Conservation (phyloP, 2,113 vertebrate genomes). For the Trematomus loennbergii region DNA sequence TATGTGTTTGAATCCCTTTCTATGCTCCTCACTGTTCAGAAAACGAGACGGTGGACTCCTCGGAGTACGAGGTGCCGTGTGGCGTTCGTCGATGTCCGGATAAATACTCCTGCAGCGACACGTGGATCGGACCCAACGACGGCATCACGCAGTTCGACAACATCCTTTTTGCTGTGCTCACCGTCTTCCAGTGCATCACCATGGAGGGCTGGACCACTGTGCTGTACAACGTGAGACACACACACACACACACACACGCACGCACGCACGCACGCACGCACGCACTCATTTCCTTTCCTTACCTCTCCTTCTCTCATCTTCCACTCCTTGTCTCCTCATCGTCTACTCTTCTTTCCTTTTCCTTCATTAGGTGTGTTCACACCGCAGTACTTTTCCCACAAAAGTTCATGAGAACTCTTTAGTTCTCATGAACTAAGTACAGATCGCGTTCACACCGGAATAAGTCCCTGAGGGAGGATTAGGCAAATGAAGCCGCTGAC, state of each 20-base stretch:
- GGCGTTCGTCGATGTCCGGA: conserved; percentile 90
- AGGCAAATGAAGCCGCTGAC: too few relatives aligned
- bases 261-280: not conserved
- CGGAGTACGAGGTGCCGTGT: conserved; percentile 85
- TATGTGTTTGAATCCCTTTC: not conserved
- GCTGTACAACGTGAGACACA: conserved; percentile 92
- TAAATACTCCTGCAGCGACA: conserved; percentile 87
- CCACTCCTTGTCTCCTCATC: not conserved
- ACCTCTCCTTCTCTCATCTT: not conserved
- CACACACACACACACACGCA: conserved; percentile 1
- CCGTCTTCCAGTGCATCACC: conserved; percentile 99
- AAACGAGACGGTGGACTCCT: conserved; percentile 75
- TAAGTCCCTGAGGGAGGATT: too few relatives aligned
- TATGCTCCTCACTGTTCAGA: conserved; percentile 54
- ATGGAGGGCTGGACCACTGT: conserved; percentile 99
- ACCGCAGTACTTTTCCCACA: too few relatives aligned
- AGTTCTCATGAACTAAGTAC: too few relatives aligned
- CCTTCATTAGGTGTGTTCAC: too few relatives aligned
- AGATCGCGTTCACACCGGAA: too few relatives aligned
- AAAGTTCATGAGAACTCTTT: too few relatives aligned
- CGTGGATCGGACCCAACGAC: conserved; percentile 96
- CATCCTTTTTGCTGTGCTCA: conserved; percentile 97
- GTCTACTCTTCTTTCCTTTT: too few relatives aligned
- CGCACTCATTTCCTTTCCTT: too few relatives aligned
- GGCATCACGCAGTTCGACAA: conserved; percentile 99